These are phyloP conservation scores for Acanthornis magna DNA, from an alignment of 2,797 vertebrate genomes.

Conservation along the genomic window DNA sequence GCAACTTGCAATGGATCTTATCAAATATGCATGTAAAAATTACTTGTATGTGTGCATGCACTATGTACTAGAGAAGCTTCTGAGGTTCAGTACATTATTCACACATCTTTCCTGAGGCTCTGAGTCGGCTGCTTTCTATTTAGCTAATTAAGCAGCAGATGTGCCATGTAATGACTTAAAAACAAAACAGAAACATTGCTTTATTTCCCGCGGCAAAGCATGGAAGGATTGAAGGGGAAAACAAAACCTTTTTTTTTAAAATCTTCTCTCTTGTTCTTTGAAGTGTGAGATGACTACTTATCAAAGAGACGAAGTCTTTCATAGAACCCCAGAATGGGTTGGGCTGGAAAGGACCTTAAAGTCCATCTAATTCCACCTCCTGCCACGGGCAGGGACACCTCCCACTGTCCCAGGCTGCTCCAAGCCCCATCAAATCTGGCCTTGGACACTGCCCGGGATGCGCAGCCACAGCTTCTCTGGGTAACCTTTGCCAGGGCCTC, in stretches of 20 bases:
- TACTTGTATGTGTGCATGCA: not conserved
- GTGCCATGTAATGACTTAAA: not conserved
- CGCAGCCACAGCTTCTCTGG: not conserved
- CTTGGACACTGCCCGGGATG: not conserved
- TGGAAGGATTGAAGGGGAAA: fast-evolving
- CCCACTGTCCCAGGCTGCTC: fast-evolving
- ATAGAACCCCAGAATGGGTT: not conserved
- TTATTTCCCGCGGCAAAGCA: not conserved
- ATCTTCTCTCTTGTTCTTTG: not conserved
- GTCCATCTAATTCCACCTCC: fast-evolving
- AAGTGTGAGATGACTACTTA: fast-evolving
- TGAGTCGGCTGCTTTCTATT: not conserved
- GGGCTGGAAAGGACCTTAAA: not conserved
- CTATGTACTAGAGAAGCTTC: not conserved
- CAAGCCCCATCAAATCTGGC: fast-evolving
- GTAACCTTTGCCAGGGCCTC: fast-evolving
- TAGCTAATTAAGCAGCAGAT: not conserved
- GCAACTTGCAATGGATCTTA: not conserved
- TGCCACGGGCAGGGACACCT: not conserved
- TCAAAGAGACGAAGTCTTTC: not conserved
- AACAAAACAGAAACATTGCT: not conserved
- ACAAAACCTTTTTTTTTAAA: not conserved
- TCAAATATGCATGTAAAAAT: fast-evolving
- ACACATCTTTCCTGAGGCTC: not conserved
- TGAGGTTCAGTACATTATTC: not conserved